Evolutionary conservation across 2,113 vertebrate genomes (phyloP).

Genomic region (Cochlearius cochlearius): DNA sequence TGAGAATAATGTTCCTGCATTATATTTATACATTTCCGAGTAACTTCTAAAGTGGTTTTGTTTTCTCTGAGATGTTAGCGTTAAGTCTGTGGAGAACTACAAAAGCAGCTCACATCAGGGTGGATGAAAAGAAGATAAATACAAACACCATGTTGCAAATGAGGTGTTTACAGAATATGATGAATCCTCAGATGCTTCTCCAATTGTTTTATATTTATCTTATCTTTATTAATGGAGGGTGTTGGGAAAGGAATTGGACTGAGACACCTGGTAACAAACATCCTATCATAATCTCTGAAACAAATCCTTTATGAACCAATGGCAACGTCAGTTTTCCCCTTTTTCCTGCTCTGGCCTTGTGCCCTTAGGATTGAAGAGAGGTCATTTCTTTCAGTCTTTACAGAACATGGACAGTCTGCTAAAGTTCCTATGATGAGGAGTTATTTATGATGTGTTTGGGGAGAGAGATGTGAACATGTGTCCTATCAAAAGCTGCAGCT

Average conservation of each 20-base stretch:
- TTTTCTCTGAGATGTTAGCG: background rate
- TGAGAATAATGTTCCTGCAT: background rate
- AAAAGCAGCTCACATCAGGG: constrained; percentile 14
- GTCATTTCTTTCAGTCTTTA: background rate
- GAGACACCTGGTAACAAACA: background rate
- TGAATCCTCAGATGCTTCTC: background rate
- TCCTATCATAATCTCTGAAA: background rate
- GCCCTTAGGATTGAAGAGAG: background rate
- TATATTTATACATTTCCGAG: background rate
- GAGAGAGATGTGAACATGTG: background rate
- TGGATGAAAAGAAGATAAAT: constrained; percentile 34
- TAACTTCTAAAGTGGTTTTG: constrained; percentile 4
- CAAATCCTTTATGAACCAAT: background rate
- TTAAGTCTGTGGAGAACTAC: constrained; percentile 1
- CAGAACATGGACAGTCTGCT: background rate
- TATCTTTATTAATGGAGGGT: background rate
- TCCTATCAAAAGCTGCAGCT: background rate
- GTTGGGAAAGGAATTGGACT: background rate
- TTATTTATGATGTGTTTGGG: background rate
- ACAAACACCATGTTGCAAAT: constrained; percentile 1
- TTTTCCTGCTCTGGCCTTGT: background rate
- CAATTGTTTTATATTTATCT: background rate
- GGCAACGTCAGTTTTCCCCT: accelerated
- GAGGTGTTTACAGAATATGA: background rate
- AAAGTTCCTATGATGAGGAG: background rate